Base-by-base conservation (phyloP, 1,140 invertebrate species). In the Anadara kagoshimensis region DNA sequence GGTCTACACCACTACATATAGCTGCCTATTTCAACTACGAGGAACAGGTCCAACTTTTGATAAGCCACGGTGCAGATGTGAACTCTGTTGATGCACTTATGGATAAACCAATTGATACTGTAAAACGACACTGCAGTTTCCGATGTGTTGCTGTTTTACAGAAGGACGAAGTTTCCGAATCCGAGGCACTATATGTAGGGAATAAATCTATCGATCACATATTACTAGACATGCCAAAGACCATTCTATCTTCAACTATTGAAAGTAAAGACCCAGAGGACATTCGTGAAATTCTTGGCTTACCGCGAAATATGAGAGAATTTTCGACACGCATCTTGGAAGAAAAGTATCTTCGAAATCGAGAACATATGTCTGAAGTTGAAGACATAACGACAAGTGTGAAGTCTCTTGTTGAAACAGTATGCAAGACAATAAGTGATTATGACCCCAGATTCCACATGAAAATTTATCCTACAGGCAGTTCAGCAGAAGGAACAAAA, bases 401-500 rank as follows among this genome's bases (percentile, higher is more conserved):
- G 0, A 36, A 49, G 5, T 5, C 12, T 29, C 53, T 65, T 22
- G 62, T 72, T 8, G 5, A 26, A 65, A 16, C 22, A 11, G 3
- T 72, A 1, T 72, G 69, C n/a, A 51, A 12, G 5, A 3, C 5
- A 45, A 29, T 72, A 36, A 54, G 2, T 26, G 11, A 26, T 12
- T 72, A 72, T 43, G 69, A 72, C 29, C 16, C 14, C 5, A 14
- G 62, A 51, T 72, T 72, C 29, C 24, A 65, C 7, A 59, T 72
- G 56, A 20, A 41, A 1, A 22, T 72, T 45, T 65, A 49, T 51
- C 69, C 61, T 4, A 72, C 62, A 10, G 62, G 69, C 14, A 64
- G 61, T 58, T 49, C 69, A 20, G 69, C 44, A 2, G 69, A 72
- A 51, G 53, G 54, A 49, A 72, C 69, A 0, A 72, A 72, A 54